Base-by-base conservation (phyloP, 2,888 invertebrate genomes). In the Ectemnius cavifrons region DNA sequence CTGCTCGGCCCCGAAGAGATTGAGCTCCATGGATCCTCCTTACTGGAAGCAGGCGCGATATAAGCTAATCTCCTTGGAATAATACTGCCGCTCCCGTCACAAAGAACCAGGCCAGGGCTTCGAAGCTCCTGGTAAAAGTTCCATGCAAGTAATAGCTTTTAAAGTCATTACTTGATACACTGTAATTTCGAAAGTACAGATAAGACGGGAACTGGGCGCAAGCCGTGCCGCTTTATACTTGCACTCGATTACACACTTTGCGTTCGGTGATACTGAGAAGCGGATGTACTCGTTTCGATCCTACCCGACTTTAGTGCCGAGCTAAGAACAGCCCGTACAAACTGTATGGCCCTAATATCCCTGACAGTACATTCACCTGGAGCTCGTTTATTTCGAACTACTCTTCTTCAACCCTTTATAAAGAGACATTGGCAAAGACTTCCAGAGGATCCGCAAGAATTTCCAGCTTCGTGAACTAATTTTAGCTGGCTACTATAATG, bases 81-180 rank as follows among this genome's bases (percentile, higher is more conserved):
- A 57, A 67, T 56, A 64, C 47, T 60, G 45, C 63, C 64, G 47
- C 63, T 72, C 60, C 62, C 57, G 58, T 4, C 57, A 56, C 37
- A 47, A 64, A 62, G 63, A 64, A 64, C 61, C 28, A 18, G n/a
- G 49, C 14, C 37, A 37, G 27, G 28, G 67, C 60, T 63, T 28
- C 45, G 57, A 23, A 37, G 8, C 37, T 11, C 37, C 63, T 47
- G 56, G 57, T 61, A 16, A 11, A 68, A 45, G 69, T 73, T 75
- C 46, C 62, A 16, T 4, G 27, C 61, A n/a, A 23, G 69, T 69
- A 76, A 81, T 78, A 58, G 81, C 71, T 78, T 73, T 80, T 67
- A 68, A 49, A 71, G 81, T 65, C 67, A 81, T 80, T 80, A 80
- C 71, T 73, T 68, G 73, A 81, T 78, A 73, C 75, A 67, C 81